Conservation (phyloP, 2,797 vertebrate species). For the Cossypha niveicapilla region DNA sequence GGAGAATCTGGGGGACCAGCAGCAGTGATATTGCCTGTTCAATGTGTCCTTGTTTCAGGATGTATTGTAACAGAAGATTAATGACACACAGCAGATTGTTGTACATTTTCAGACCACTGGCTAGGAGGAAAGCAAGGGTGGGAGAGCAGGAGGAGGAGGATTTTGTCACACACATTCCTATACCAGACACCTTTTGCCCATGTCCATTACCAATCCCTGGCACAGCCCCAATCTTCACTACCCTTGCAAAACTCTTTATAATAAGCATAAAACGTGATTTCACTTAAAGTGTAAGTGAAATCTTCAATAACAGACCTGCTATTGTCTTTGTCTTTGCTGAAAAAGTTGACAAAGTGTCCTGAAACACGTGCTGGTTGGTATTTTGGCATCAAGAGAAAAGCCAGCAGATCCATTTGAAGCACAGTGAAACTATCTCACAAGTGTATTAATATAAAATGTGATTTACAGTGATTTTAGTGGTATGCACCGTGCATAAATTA, state of each 20-base stretch:
- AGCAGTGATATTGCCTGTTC: background rate
- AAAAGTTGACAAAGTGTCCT: background rate
- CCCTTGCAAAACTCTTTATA: background rate
- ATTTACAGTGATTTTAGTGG: background rate
- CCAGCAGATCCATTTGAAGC: background rate
- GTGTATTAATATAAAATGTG: background rate
- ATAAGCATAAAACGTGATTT: background rate
- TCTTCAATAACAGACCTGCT: background rate
- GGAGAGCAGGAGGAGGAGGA: background rate
- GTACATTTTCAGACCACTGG: background rate
- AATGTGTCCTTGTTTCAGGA: background rate
- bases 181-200: background rate
- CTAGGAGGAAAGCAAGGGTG: background rate
- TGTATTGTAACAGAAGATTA: background rate
- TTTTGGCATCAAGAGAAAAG: background rate
- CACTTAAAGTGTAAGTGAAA: background rate
- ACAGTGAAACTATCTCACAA: background rate
- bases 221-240: background rate
- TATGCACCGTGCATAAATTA: background rate
- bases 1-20: background rate
- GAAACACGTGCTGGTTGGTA: background rate
- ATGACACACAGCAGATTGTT: background rate
- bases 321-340: background rate
- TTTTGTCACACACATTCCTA: background rate
- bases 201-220: background rate